These are phyloP conservation scores for Theretra japonica DNA, from an alignment of 2,888 invertebrate species.

Conservation along the genomic window DNA sequence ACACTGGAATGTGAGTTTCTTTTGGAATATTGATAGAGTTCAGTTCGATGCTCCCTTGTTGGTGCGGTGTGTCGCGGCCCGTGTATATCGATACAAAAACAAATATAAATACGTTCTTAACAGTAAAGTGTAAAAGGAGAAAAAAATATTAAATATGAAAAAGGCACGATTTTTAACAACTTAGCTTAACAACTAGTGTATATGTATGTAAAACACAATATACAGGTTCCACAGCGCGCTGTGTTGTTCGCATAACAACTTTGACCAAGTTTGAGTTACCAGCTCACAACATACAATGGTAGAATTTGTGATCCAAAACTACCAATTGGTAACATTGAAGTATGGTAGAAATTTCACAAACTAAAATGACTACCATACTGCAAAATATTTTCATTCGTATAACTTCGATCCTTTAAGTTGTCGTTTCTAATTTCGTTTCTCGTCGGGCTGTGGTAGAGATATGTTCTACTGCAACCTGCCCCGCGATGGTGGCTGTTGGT, in stretches of 20 bases:
- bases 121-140: slow-evolving; percentile 15
- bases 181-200: slow-evolving; percentile 31
- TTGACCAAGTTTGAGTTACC: not conserved
- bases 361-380: not conserved
- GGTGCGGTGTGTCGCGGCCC: not conserved
- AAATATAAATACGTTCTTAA: slow-evolving; percentile 11
- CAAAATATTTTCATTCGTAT: not conserved
- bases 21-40: not conserved
- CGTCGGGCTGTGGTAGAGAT: not conserved
- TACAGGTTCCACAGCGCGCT: not conserved
- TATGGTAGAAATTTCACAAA: slow-evolving; percentile 1
- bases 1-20: not conserved
- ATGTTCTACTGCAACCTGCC: not conserved
- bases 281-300: slow-evolving; percentile 2
- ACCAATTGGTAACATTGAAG: not conserved
- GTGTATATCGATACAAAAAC: not conserved
- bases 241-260: not conserved
- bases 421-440: not conserved
- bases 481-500: not conserved
- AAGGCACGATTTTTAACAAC: slow-evolving; percentile 56
- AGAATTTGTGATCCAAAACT: not conserved
- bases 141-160: slow-evolving; percentile 29
- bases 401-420: not conserved
- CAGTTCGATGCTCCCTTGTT: not conserved
- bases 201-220: slow-evolving; percentile 13